Conservation (phyloP, 2,888 invertebrate genomes). For the Drosophila paranaensis region DNA sequence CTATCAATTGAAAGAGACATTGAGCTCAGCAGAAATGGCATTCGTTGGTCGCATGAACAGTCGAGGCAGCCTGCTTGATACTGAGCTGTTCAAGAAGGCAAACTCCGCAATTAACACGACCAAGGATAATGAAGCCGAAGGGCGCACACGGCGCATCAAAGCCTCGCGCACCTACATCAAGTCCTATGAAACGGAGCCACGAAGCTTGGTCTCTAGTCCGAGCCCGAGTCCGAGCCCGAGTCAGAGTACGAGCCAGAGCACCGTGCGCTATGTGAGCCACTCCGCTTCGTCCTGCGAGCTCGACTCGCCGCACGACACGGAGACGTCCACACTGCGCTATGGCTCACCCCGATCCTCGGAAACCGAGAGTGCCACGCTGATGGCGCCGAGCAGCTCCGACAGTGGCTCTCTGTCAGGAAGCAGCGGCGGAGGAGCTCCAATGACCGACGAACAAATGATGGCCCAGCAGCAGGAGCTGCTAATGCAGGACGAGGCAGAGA, state of each 20-base stretch:
- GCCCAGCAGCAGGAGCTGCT: neutral
- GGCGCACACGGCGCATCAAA: conserved; percentile 1
- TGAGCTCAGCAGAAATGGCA: conserved; percentile 45
- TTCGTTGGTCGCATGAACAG: conserved; percentile 63
- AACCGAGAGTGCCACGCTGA: conserved; percentile 20
- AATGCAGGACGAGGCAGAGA: neutral
- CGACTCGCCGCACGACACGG: conserved; percentile 53
- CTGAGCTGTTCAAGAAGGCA: conserved; percentile 18
- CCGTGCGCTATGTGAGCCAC: conserved; percentile 53
- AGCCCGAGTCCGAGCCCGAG: neutral
- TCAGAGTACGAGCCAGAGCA: conserved; percentile 12
- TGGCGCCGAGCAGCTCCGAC: conserved; percentile 11
- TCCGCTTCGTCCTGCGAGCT: conserved; percentile 60
- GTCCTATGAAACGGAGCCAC: conserved; percentile 27
- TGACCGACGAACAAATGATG: neutral
- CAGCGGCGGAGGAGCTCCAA: neutral
- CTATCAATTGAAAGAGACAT: rapidly evolving
- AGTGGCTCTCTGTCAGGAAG: conserved; percentile 23
- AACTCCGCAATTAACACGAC: conserved; percentile 6
- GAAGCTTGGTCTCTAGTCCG: conserved; percentile 11
- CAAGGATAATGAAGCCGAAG: neutral
- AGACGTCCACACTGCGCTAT: conserved; percentile 63
- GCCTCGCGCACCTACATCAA: conserved; percentile 61
- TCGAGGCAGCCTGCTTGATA: conserved; percentile 37
- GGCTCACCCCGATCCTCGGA: conserved; percentile 42